Evolutionary conservation across 2,888 invertebrate genomes (phyloP).

Genomic region (Augiades crinisus): DNA sequence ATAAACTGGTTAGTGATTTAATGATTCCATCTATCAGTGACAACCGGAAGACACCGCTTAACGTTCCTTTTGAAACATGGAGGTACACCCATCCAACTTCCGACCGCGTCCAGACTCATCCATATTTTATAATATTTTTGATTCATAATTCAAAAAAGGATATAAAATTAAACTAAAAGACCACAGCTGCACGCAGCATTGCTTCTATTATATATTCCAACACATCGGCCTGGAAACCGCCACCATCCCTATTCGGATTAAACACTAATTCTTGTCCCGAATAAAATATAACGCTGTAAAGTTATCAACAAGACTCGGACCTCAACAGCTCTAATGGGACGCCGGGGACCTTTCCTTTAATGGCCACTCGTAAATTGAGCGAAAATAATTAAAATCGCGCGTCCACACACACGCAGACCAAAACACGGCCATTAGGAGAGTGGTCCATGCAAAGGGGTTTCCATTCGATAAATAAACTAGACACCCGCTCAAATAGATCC

Average conservation of each 20-base stretch:
- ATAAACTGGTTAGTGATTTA: too few relatives aligned
- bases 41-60: too few relatives aligned
- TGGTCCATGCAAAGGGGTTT: slow-evolving; percentile 69
- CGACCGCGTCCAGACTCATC: too few relatives aligned
- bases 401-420: slow-evolving; percentile 62
- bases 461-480: slow-evolving; percentile 70
- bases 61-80: too few relatives aligned
- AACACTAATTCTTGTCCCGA: slow-evolving; percentile 63
- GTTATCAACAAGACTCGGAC: slow-evolving; percentile 75
- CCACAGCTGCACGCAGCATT: background rate
- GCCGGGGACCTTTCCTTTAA: slow-evolving; percentile 73
- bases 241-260: slow-evolving; percentile 51
- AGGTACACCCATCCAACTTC: too few relatives aligned
- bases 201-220: slow-evolving; percentile 10
- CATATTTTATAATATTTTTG: too few relatives aligned
- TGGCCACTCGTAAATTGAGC: slow-evolving; percentile 79
- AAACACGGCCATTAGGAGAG: slow-evolving; percentile 73
- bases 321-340: slow-evolving; percentile 67
- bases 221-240: slow-evolving; percentile 41
- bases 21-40: too few relatives aligned
- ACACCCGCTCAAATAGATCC: slow-evolving; percentile 40
- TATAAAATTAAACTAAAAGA: too few relatives aligned
- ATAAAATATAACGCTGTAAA: slow-evolving; percentile 72
- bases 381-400: slow-evolving; percentile 80
- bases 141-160: too few relatives aligned